Base-by-base conservation (phyloP, 2,888 invertebrate species). In the Myopa testacea region DNA sequence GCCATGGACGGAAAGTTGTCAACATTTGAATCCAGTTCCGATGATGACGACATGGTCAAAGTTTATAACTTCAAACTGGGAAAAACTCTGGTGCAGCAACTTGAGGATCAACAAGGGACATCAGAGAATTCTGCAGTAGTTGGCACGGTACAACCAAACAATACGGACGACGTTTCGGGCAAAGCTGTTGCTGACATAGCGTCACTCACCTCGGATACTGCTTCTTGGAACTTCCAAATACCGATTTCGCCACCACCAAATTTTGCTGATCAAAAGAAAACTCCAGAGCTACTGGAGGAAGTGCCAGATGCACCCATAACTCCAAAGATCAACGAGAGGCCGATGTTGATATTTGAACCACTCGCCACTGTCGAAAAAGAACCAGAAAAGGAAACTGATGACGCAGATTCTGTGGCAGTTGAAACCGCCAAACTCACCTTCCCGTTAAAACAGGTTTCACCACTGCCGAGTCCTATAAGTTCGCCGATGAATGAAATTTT, bases 31-130 rank as follows among this genome's bases (percentile, higher is more conserved):
- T 87, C 88, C 16, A 89, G 89, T 67, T 89, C 89, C 8, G 89
- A 89, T 77, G 89, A 89, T 68, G 89, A 88, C 52, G 88, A 88
- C 65, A 86, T 88, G 80, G 80, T 86, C 71, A 88, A 89, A 78
- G 88, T 89, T 14, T 89, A 89, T 78, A 89, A 88, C 73, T 87
- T 89, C 19, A 89, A 89, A 81, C 83, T 88, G 76, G 86, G 89
- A 19, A 86, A 89, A 81, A 88, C 88, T 1, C 84, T 87, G 40
- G 83, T 86, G 12, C 84, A 86, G 60, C 77, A 83, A 0, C 69
- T 82, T 0, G 74, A 78, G 4, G 84, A 83, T 65, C 82, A 55
- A 12, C 34, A 37, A n/a, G 79, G 82, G 16, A 83, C 81, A 65
- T 80, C 81, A 5, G 81, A 82, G 55, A 81, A 83, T 72, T 78